phyloP scores from a whole-genome alignment of 2,797 vertebrate genomes.

The Rachycentron canadum region DNA sequence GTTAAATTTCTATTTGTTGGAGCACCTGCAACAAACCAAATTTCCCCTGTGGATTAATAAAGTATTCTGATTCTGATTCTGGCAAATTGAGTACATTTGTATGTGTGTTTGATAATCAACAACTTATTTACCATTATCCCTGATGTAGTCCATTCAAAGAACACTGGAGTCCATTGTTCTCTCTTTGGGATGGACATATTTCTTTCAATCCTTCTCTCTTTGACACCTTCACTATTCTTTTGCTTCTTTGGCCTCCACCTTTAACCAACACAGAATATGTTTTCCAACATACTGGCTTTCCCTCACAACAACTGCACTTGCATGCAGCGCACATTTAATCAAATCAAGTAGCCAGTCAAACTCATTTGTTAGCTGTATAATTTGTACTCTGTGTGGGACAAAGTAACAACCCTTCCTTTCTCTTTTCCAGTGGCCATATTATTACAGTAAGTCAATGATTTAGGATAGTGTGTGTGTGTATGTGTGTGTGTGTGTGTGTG shows the following conservation, averaged over 20 bases:
- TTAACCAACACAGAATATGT: conserved; percentile 6
- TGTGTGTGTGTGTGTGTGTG: neutral
- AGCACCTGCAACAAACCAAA: too few relatives aligned
- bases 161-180: too few relatives aligned
- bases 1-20: too few relatives aligned
- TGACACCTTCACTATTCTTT: neutral
- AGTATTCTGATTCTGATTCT: neutral
- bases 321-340: conserved; percentile 48
- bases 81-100: neutral
- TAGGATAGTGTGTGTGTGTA: conserved; percentile 42
- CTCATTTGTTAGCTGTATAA: conserved; percentile 48
- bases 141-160: neutral
- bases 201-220: neutral
- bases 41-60: too few relatives aligned
- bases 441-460: conserved; percentile 69
- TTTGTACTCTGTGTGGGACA: conserved; percentile 54
- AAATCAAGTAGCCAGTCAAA: conserved; percentile 51
- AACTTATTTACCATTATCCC: neutral
- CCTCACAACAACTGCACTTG: conserved; percentile 33
- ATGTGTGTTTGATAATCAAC: neutral
- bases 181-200: neutral
- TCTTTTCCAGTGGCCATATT: conserved; percentile 42
- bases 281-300: conserved; percentile 9
- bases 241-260: neutral
- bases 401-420: conserved; percentile 50